Evolutionary conservation across 2,888 invertebrate species (phyloP).

Genomic region (Mimumesa dahlbomi): DNA sequence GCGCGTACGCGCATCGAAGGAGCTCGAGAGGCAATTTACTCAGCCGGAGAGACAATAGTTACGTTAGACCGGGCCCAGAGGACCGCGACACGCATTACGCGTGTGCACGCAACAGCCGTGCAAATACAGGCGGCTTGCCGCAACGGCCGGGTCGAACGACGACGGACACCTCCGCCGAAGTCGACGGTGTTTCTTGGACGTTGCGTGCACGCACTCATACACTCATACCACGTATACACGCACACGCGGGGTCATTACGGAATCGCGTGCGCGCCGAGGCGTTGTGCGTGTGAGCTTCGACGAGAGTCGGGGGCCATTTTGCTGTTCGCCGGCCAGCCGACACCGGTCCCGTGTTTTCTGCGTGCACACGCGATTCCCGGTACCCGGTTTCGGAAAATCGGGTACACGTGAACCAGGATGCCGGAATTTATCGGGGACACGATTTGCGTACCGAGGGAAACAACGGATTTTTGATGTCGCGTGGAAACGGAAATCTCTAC

Average conservation of each 20-base stretch:
- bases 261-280: conserved; percentile 70
- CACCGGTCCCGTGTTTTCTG: conserved; percentile 54
- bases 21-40: conserved; percentile 1
- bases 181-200: conserved; percentile 34
- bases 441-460: too few relatives aligned
- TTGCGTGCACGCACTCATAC: conserved; percentile 38
- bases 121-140: conserved; percentile 35
- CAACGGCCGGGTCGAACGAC: conserved; percentile 2
- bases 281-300: conserved; percentile 66
- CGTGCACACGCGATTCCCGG: conserved; percentile 35
- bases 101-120: conserved; percentile 16
- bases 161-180: conserved; percentile 2
- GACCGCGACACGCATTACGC: conserved; percentile 4
- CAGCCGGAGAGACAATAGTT: conserved; percentile 1
- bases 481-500: too few relatives aligned
- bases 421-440: background rate
- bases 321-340: conserved; percentile 62
- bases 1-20: background rate
- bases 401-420: background rate
- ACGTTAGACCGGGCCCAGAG: background rate
- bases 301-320: conserved; percentile 72
- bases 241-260: conserved; percentile 48
- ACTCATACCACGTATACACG: conserved; percentile 51
- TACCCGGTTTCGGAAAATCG: conserved; percentile 21
- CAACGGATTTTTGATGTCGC: too few relatives aligned